These are phyloP conservation scores for Peromyscus eremicus DNA, from an alignment of 2,797 vertebrate genomes.

Conservation along the genomic window DNA sequence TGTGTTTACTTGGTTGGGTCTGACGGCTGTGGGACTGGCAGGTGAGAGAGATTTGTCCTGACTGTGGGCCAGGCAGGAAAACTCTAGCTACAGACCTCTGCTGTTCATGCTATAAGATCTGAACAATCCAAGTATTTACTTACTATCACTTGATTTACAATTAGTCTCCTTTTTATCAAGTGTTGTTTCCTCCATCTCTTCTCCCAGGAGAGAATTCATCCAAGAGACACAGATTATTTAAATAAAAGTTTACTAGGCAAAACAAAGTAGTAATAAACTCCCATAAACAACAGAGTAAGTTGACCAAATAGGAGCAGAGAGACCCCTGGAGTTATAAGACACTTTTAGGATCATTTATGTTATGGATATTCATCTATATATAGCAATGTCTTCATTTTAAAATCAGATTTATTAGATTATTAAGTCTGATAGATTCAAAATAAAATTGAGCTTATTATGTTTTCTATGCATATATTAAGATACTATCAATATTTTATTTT, in stretches of 20 bases:
- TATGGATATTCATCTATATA: neutral
- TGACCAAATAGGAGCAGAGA: neutral
- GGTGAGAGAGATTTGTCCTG: too few species aligned
- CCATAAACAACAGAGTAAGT: neutral
- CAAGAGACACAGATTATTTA: neutral
- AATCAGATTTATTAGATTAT: neutral
- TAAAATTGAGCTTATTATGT: neutral
- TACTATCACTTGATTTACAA: constrained; percentile 34
- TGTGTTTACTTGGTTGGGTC: too few species aligned
- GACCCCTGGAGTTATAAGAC: neutral
- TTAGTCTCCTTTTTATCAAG: neutral
- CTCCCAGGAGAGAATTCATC: neutral
- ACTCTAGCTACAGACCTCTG: too few species aligned
- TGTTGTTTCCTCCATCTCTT: neutral
- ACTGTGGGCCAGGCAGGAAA: too few species aligned
- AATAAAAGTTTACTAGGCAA: neutral
- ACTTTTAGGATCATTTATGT: neutral
- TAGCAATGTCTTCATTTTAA: neutral
- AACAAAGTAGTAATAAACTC: neutral
- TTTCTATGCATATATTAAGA: neutral
- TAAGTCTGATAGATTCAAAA: neutral
- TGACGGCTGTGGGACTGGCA: too few species aligned
- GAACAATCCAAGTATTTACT: neutral
- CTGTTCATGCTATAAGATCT: neutral
- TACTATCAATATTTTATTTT: neutral